Base-by-base conservation (phyloP, 2,113 vertebrate genomes). In the Mesoclemmys tuberculata region DNA sequence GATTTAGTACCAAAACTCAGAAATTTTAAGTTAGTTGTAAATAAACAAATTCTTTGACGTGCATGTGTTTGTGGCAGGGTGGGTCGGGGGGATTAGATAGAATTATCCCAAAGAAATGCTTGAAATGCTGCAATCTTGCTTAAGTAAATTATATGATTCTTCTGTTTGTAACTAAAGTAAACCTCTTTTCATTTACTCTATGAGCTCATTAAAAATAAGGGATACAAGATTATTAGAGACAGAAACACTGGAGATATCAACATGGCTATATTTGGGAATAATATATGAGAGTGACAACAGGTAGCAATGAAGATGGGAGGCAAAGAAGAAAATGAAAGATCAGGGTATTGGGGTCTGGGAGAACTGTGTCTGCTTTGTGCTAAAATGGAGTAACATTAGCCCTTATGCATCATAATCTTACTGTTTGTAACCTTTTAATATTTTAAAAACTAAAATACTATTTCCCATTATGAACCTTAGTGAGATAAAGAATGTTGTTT, bases 401-500 rank as follows among this genome's bases (percentile, higher is more conserved):
- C 93, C 71, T 93, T 94, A 80, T 1, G 78, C 68, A 94, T 92
- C 91, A 44, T 80, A 93, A 89, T 96, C 41, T 56, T 92, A 88
- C 94, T 93, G 80, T 93, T 86, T 93, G 92, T 81, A 90, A 92
- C 87, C 91, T 95, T 93, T 77, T 89, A 52, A 95, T 97, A 94
- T 96, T 96, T 97, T 94, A 92, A 95, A 93, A 90, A 87, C 94
- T 82, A 71, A 94, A 95, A 90, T 89, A 87, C 94, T 84, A 71
- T 13, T 97, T 96, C 95, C 97, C 92, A 10, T 91, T 96, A 95
- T 94, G 93, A 95, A 86, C 78, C 49, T 92, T 4, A 31, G 82
- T 90, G 87, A 92, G 95, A 77, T 29, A 92, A 83, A 89, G 82
- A 87, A 90, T 88, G 49, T 94, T 96, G 93, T 94, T 64, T 64